Evolutionary conservation across 2,888 invertebrate genomes (phyloP).

Genomic region (Zhengitettix transpicula): DNA sequence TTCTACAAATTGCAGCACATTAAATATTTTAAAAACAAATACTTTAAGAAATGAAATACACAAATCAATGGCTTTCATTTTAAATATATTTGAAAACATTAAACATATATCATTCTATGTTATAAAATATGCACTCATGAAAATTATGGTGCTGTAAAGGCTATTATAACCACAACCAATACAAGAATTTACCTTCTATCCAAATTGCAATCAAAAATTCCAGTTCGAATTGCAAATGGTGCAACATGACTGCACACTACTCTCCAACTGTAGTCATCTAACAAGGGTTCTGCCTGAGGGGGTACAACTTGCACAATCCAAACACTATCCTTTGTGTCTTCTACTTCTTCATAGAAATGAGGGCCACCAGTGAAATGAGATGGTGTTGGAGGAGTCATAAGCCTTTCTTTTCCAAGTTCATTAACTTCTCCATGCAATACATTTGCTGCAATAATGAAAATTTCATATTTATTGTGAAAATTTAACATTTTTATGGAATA

Average conservation of each 20-base stretch:
- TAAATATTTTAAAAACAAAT: background rate
- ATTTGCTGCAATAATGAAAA: slow-evolving; percentile 14
- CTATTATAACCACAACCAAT: slow-evolving; percentile 23
- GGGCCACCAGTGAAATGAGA: slow-evolving; percentile 17
- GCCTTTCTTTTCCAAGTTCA: slow-evolving; percentile 12
- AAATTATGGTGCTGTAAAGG: slow-evolving; percentile 21
- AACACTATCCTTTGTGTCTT: slow-evolving; percentile 34
- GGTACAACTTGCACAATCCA: slow-evolving; percentile 32
- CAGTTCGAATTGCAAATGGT: slow-evolving; percentile 29
- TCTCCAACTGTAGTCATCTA: slow-evolving; percentile 25
- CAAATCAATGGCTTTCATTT: background rate
- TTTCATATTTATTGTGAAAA: background rate
- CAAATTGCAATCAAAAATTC: slow-evolving; percentile 29
- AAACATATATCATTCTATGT: background rate
- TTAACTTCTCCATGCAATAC: slow-evolving; percentile 17
- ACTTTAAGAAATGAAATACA: background rate
- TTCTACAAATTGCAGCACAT: no score
- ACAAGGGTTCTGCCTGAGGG: slow-evolving; percentile 16
- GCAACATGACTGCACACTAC: slow-evolving; percentile 24
- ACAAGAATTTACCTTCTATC: slow-evolving; percentile 25
- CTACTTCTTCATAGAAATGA: slow-evolving; percentile 24
- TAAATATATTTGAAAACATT: background rate
- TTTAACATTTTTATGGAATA: no score
- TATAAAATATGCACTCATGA: no score
- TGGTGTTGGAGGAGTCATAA: slow-evolving; percentile 10